Evolutionary conservation across 1,140 invertebrate genomes (phyloP).

Genomic region (Harlomillsia oculata): DNA sequence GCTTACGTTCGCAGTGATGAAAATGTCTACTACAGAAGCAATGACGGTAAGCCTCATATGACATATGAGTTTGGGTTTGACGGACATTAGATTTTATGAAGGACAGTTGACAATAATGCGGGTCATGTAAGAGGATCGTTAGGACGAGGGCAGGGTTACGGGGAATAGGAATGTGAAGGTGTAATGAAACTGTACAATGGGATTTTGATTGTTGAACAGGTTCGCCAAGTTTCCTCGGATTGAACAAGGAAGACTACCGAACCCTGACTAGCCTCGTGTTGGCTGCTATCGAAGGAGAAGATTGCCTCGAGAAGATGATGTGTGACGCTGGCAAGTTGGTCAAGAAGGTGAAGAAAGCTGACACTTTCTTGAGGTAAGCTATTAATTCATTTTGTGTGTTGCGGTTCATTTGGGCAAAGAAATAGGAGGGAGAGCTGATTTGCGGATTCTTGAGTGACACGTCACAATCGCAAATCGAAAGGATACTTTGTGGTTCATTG

Average conservation of each 20-base stretch:
- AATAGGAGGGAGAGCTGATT: too few species aligned
- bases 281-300: constrained; percentile 35
- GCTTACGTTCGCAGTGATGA: constrained; percentile 35
- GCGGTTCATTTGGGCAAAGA: too few species aligned
- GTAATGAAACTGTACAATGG: neutral
- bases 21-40: constrained; percentile 36
- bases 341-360: constrained; percentile 36
- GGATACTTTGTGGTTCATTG: neutral
- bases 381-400: too few species aligned
- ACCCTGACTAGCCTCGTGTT: constrained; percentile 34
- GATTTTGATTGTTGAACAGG: neutral
- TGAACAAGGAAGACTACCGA: constrained; percentile 33
- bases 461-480: neutral
- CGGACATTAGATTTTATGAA: too few species aligned
- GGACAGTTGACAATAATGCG: too few species aligned
- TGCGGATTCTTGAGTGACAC: neutral
- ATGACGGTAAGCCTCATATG: constrained; percentile 31
- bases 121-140: too few species aligned
- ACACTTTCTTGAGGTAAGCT: constrained; percentile 36
- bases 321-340: constrained; percentile 36
- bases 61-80: too few species aligned
- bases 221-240: constrained; percentile 27
- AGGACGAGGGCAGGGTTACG: too few species aligned
- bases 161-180: too few species aligned
- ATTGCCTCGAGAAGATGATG: constrained; percentile 35